Conservation (phyloP, 2,888 invertebrate genomes). For the Pristionchus maxplancki region DNA sequence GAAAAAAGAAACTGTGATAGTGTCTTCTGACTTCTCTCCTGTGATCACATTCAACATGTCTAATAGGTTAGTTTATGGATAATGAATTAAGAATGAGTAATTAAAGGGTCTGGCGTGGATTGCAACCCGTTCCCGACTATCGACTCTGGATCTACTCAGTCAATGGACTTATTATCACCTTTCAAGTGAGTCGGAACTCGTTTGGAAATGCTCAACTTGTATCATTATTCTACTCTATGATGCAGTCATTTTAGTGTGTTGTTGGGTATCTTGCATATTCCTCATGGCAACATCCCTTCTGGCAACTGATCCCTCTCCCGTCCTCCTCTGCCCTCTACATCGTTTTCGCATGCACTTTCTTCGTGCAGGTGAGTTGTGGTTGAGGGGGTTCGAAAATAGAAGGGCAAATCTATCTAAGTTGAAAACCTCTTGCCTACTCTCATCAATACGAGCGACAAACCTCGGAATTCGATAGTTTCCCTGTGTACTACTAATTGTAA, state of each 20-base stretch:
- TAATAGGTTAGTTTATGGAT: not conserved
- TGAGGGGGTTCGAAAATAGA: no score
- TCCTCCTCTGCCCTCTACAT: slow-evolving; percentile 6
- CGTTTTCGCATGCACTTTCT: not conserved
- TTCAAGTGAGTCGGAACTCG: slow-evolving; percentile 51
- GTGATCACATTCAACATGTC: not conserved
- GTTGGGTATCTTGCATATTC: not conserved
- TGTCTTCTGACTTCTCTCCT: not conserved
- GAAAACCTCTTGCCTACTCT: no score
- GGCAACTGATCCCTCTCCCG: slow-evolving; percentile 42
- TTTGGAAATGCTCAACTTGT: no score
- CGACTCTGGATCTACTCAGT: slow-evolving; percentile 59
- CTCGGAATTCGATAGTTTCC: not conserved
- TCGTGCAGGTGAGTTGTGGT: slow-evolving; percentile 32
- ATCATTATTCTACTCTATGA: no score
- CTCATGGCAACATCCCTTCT: slow-evolving; percentile 33
- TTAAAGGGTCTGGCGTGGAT: slow-evolving; percentile 23
- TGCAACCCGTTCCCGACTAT: slow-evolving; percentile 56
- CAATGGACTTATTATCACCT: slow-evolving; percentile 55
- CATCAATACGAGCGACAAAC: not conserved
- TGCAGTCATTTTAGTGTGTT: slow-evolving; percentile 46
- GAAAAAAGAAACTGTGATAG: not conserved
- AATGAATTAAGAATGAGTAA: not conserved
- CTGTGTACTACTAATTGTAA: not conserved
- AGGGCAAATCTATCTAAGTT: no score